Base-by-base conservation (phyloP, 2,888 invertebrate genomes). In the Tolmerus cingulatus region DNA sequence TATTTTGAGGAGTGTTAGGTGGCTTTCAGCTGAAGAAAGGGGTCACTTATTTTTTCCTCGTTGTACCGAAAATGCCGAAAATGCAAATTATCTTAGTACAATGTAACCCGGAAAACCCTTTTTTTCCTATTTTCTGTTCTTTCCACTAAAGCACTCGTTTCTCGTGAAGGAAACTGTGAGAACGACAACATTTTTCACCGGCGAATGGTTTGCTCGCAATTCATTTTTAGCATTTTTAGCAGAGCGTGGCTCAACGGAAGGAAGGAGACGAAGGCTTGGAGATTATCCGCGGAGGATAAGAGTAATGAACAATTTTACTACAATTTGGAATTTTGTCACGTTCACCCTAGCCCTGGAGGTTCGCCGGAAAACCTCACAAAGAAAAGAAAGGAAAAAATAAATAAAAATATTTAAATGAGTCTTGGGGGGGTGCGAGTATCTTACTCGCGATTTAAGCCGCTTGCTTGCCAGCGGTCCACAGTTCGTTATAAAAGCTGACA, bases 281-380 rank as follows among this genome's bases (percentile, higher is more conserved):
- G 79, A 55, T 79, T 51, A 79, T 79, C 79, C 51, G 51, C 23
- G 46, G 5, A 78, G 51, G 79, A 79, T 51, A 51, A 79, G 79
- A 55, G 51, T 79, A 79, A 79, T 51, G 79, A 79, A 51, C 51
- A 46, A 79, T 23, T 51, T 51, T n/a, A 51, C 46, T 27, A 55
- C 51, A 79, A 79, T 79, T 79, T 46, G 79, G 46, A 79, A 79
- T 79, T 30, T 79, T 27, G 79, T 79, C 79, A 79, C 79, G 79
- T 79, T 76, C 76, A 37, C 37, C 9, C 74, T 1, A 19, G 23
- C 23, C 19, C 12, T 27, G 66, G 66, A 12, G 12, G 66, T 66
- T 23, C 5, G n/a, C 8, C 16, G n/a, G n/a, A 51, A n/a, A 51
- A n/a, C 51, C 51, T 51, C 12, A 27, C 23, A 12, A 12, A 4